Percentiles rank a stretch among this genome's conserved stretches.
phyloP scores from a whole-genome alignment of 2,797 vertebrate genomes.

The Poeciliopsis gracilis region DNA sequence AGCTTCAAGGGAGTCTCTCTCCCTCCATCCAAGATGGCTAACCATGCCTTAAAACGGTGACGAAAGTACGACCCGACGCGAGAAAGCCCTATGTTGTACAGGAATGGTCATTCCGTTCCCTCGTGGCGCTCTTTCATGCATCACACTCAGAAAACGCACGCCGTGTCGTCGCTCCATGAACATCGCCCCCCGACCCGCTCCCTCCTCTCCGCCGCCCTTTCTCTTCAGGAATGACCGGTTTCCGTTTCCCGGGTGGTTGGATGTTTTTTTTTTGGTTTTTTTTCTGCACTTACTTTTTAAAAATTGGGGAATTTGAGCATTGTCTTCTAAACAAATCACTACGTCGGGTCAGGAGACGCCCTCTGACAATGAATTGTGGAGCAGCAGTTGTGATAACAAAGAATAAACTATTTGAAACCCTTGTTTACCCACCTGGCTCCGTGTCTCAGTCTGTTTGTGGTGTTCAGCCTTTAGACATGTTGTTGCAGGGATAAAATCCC shows the following conservation, averaged over 20 bases:
- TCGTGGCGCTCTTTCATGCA: slow-evolving; percentile 71
- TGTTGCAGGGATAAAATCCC: slow-evolving; percentile 28
- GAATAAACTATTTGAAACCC: slow-evolving; percentile 79
- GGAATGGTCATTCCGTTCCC: slow-evolving; percentile 72
- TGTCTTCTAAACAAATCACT: slow-evolving; percentile 65
- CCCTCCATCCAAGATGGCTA: slow-evolving; percentile 66
- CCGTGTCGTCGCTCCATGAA: slow-evolving; percentile 49
- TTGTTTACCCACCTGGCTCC: slow-evolving; percentile 72
- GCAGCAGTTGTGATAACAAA: slow-evolving; percentile 78
- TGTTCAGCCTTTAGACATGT: neutral
- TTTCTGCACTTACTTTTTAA: slow-evolving; percentile 84
- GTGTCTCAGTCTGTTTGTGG: slow-evolving; percentile 38
- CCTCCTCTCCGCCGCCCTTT: slow-evolving; percentile 61
- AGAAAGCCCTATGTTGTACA: slow-evolving; percentile 37
- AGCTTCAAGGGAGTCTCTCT: slow-evolving; percentile 62
- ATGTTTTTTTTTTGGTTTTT: slow-evolving; percentile 72
- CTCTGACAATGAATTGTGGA: slow-evolving; percentile 67
- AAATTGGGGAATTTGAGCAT: slow-evolving; percentile 72
- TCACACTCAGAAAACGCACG: slow-evolving; percentile 44
- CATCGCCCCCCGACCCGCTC: slow-evolving; percentile 33
- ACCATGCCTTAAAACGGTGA: slow-evolving; percentile 76
- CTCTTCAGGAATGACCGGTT: slow-evolving; percentile 61
- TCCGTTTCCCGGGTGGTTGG: slow-evolving; percentile 68
- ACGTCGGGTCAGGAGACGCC: slow-evolving; percentile 49
- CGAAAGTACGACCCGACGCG: slow-evolving; percentile 56